phyloP scores from a whole-genome alignment of 2,888 invertebrate genomes.

The Cosmia pyralina region DNA sequence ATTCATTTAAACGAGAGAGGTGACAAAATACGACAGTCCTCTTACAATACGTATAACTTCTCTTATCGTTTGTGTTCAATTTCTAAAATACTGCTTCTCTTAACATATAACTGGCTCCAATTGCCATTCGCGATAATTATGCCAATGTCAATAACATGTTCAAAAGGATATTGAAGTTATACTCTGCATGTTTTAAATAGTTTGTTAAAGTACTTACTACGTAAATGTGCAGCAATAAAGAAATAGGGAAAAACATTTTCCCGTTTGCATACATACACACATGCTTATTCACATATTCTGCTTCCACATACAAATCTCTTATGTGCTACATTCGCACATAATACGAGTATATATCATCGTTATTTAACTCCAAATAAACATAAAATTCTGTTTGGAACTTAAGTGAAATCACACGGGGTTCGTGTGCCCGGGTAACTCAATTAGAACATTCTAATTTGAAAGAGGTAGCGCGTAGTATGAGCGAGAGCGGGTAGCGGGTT shows the following conservation, averaged over 20 bases:
- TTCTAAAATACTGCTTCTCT: too few species aligned
- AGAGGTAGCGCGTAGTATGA: neutral
- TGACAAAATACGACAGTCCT: too few species aligned
- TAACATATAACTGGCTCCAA: too few species aligned
- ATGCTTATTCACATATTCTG: conserved; percentile 1
- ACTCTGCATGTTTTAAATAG: neutral
- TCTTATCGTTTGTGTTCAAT: too few species aligned
- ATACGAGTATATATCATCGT: conserved; percentile 32
- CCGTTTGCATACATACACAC: neutral
- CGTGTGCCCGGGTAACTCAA: conserved; percentile 54
- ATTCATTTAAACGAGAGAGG: too few species aligned
- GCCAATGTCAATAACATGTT: neutral
- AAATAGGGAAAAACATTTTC: too few species aligned
- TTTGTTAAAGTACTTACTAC: neutral
- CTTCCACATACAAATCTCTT: neutral
- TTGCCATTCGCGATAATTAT: neutral
- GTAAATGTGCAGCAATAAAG: neutral
- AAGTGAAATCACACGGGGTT: conserved; percentile 41
- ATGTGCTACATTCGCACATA: conserved; percentile 6
- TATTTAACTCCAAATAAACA: conserved; percentile 49
- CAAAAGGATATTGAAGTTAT: neutral
- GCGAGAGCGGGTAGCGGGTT: conserved; percentile 4
- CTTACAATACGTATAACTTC: too few species aligned
- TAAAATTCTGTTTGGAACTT: conserved; percentile 57
- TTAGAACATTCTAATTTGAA: conserved; percentile 55